phyloP scores from a whole-genome alignment of 2,113 vertebrate species.

The Otocyon megalotis region DNA sequence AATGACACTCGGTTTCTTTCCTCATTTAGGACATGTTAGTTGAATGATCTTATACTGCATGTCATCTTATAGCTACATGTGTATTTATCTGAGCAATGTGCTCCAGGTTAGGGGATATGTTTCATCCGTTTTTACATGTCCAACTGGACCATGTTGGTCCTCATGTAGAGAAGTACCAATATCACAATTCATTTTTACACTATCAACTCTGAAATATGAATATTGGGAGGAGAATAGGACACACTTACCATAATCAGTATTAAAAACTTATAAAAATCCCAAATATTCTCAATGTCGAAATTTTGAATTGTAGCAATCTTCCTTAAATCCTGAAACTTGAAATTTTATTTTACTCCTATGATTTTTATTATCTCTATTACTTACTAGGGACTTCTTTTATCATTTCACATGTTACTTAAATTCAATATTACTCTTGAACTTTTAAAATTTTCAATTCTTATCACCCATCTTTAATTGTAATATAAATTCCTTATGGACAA shows the following conservation, averaged over 20 bases:
- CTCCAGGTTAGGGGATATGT: not conserved
- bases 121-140: not conserved
- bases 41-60: not conserved
- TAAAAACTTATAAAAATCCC: constrained; percentile 1
- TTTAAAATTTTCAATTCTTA: not conserved
- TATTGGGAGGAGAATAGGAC: not conserved
- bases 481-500: not conserved
- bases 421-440: not conserved
- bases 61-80: not conserved
- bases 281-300: not conserved
- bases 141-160: not conserved
- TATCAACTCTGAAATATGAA: not conserved
- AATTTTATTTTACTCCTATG: not conserved
- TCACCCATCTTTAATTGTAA: not conserved
- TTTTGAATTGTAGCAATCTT: not conserved
- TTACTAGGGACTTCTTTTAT: not conserved
- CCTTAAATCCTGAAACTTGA: not conserved
- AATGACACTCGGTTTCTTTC: not conserved
- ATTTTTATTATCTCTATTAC: not conserved
- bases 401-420: not conserved
- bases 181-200: not conserved
- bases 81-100: not conserved
- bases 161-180: not conserved
- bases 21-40: not conserved
- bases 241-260: not conserved